Percentiles rank a stretch among this genome's conserved stretches.
These are phyloP conservation scores for Agrochola macilenta DNA, from an alignment of 2,888 invertebrate species.

Conservation along the genomic window DNA sequence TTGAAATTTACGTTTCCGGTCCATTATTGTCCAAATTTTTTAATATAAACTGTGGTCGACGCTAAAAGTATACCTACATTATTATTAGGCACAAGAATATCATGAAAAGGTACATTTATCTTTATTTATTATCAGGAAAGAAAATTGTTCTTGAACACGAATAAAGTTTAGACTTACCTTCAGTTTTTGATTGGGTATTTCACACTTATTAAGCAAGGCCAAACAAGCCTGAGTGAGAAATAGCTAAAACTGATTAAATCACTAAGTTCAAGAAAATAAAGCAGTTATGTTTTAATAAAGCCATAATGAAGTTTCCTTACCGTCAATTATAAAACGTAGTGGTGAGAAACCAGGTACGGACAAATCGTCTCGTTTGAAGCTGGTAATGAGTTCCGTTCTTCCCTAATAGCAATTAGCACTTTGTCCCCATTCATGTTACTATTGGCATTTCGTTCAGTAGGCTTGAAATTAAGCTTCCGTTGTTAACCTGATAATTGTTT, in stretches of 20 bases:
- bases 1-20: conserved; percentile 13
- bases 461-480: neutral
- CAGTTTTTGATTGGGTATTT: conserved; percentile 18
- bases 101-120: neutral
- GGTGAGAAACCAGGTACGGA: neutral
- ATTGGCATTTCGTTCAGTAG: conserved; percentile 8
- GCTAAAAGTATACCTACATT: neutral
- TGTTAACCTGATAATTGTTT: neutral
- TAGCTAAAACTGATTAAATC: conserved; percentile 3
- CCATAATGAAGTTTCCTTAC: neutral
- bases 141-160: neutral
- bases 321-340: no score
- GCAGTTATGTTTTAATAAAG: neutral
- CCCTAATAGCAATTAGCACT: conserved; percentile 16
- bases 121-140: neutral
- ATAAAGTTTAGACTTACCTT: neutral
- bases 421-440: conserved; percentile 1
- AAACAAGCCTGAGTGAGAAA: neutral
- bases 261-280: neutral
- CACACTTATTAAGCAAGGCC: conserved; percentile 5
- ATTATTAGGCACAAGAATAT: neutral
- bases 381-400: conserved; percentile 9
- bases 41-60: conserved; percentile 8
- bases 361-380: neutral
- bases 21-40: conserved; percentile 3